Evolutionary conservation across 2,113 vertebrate genomes (phyloP), one percentile per base, ranked within the genome.

Genomic region (Anhinga anhinga): DNA sequence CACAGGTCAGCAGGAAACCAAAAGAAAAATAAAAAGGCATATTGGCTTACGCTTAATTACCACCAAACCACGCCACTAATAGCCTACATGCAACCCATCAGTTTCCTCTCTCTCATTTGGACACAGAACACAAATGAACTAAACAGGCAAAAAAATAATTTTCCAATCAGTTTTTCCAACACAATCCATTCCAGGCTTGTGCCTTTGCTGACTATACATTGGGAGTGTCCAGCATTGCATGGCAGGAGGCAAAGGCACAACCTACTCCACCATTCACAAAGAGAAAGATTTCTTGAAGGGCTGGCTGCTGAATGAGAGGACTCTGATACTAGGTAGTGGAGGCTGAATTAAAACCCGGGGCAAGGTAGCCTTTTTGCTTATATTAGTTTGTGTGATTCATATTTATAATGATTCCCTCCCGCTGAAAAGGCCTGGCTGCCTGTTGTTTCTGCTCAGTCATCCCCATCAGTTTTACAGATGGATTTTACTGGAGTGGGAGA

Each of bases 371-470:
- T 90, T 94, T 90, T 94, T 77, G 67, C 50, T 93, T 86, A 50
- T 62, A 70, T 80, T 96, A 82, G 27, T 53, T 93, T 4, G 3
- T 83, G 34, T 93, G 66, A 91, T 94, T 93, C 91, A 69, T 93
- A 61, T 34, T 76, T 82, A 63, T 82, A 95, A 94, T 86, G 50
- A 96, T 92, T 90, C 70, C 82, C 79, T 93, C 95, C 82, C 4
- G 47, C 88, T 88, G 96, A 86, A 94, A 93, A 93, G 71, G n/a
- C 36, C 38, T 74, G 47, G 72, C 83, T 92, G 76, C 85, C 88
- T 94, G 77, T 95, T 95, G 90, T 10, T 97, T 95, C 69, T 92
- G 83, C 61, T 96, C 93, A 89, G 77, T 96, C 88, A 94, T 63
- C 73, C 50, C 77, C 56, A 93, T 95, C 92, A 92, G 80, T 95